Evolutionary conservation across 2,888 invertebrate genomes (phyloP).

Genomic region (Diaperis boleti): DNA sequence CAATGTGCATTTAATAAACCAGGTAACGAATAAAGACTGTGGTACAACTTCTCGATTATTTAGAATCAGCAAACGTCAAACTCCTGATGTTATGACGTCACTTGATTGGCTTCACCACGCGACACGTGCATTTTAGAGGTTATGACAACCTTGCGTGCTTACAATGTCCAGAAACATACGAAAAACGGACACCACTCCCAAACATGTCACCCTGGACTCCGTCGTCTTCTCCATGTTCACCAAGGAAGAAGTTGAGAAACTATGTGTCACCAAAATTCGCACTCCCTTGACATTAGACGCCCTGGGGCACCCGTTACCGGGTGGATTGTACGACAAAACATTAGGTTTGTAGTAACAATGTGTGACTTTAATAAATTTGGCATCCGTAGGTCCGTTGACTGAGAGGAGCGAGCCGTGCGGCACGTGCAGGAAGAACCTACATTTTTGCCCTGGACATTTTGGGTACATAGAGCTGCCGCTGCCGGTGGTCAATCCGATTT

Average conservation of each 20-base stretch:
- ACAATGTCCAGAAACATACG: slow-evolving; percentile 32
- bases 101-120: too few relatives aligned
- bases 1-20: too few relatives aligned
- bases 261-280: slow-evolving; percentile 85
- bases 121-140: too few relatives aligned
- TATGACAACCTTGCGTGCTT: too few relatives aligned
- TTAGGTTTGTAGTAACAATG: slow-evolving; percentile 79
- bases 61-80: too few relatives aligned
- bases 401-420: slow-evolving; percentile 79
- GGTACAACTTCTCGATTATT: too few relatives aligned
- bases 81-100: too few relatives aligned
- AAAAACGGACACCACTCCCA: slow-evolving; percentile 41
- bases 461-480: slow-evolving; percentile 94
- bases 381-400: slow-evolving; percentile 69
- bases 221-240: slow-evolving; percentile 80
- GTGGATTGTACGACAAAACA: slow-evolving; percentile 91
- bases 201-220: slow-evolving; percentile 48
- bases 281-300: slow-evolving; percentile 84
- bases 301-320: slow-evolving; percentile 83
- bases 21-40: too few relatives aligned
- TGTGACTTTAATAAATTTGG: too few relatives aligned
- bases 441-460: slow-evolving; percentile 90
- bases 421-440: slow-evolving; percentile 79
- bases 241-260: slow-evolving; percentile 79
- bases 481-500: slow-evolving; percentile 91